Evolutionary conservation across 2,797 vertebrate species (phyloP).

Genomic region (Sebastes iracundus): DNA sequence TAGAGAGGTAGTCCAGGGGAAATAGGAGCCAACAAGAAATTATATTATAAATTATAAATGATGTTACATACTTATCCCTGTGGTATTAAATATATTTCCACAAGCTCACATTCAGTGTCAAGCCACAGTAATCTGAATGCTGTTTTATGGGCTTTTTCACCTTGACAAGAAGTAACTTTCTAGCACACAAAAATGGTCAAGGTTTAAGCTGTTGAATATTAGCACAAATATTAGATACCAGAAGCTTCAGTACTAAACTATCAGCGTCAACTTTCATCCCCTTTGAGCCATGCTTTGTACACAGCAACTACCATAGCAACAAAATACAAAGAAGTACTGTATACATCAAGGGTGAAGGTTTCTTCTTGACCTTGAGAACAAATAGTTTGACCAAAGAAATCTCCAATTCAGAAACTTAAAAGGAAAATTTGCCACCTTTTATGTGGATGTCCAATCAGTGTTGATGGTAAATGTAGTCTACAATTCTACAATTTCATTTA

Average conservation of each 20-base stretch:
- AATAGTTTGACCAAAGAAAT: not conserved
- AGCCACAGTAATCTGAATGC: not conserved
- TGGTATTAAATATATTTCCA: not conserved
- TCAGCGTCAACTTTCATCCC: not conserved
- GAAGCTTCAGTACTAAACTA: not conserved
- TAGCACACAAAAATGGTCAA: not conserved
- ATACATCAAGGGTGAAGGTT: not conserved
- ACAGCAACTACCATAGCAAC: not conserved
- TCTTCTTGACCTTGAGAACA: not conserved
- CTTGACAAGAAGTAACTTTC: not conserved
- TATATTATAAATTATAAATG: not conserved
- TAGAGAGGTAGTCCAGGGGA: not conserved
- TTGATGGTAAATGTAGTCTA: not conserved
- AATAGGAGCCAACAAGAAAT: not conserved
- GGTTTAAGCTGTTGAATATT: not conserved
- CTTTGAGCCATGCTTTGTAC: not conserved
- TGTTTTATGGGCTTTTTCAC: not conserved
- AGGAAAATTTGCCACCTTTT: not conserved
- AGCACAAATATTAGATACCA: not conserved
- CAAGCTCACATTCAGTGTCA: not conserved
- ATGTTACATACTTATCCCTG: not conserved
- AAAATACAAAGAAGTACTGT: not conserved
- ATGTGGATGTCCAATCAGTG: not conserved
- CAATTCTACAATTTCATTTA: no score
- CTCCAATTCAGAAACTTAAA: not conserved